Evolutionary conservation across 1,140 invertebrate genomes (phyloP).

Genomic region (Panagrolaimus sp.): DNA sequence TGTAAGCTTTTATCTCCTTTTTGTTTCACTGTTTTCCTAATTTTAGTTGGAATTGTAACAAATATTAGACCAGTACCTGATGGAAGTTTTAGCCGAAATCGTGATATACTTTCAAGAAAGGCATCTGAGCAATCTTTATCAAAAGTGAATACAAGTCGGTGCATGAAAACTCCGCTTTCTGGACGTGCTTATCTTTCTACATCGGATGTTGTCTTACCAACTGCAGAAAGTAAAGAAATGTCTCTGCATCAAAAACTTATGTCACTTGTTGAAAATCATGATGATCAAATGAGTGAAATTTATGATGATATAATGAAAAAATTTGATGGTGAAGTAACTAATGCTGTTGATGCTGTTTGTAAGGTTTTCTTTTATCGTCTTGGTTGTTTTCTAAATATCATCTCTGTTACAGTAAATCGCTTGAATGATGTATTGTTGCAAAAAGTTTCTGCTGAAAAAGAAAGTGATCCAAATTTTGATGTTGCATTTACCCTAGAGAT

Average conservation of each 20-base stretch:
- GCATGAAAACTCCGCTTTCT: neutral
- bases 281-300: neutral
- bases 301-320: neutral
- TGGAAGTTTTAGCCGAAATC: neutral
- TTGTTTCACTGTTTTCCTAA: neutral
- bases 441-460: neutral
- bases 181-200: neutral
- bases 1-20: neutral
- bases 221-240: neutral
- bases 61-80: neutral
- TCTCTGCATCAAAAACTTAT: neutral
- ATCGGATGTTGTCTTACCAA: neutral
- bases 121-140: neutral
- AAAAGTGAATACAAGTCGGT: neutral
- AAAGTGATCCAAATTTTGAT: slow-evolving; percentile 9
- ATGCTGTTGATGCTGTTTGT: neutral
- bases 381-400: neutral
- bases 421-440: neutral
- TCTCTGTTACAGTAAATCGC: neutral
- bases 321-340: neutral
- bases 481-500: slow-evolving; percentile 18
- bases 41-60: neutral
- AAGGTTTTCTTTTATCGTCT: neutral
- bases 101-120: neutral
- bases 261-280: neutral